phyloP scores from a whole-genome alignment of 2,113 vertebrate species.

The Oceanodroma tethys region DNA sequence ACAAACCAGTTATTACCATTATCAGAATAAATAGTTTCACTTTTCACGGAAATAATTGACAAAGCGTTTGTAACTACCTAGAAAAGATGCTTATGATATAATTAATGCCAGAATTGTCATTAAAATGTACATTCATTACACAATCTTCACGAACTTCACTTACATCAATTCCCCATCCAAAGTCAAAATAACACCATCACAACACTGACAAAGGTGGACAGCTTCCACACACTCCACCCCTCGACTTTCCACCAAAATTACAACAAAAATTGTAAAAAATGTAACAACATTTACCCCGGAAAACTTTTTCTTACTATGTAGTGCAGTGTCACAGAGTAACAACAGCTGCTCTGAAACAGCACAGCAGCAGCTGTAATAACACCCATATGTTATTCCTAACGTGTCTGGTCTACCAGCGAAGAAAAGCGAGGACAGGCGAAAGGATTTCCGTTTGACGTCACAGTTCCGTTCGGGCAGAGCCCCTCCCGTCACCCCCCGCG shows the following conservation, averaged over 20 bases:
- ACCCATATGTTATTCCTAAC: rapidly evolving
- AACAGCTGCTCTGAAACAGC: background rate
- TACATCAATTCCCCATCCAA: background rate
- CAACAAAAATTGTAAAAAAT: background rate
- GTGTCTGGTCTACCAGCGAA: too few species aligned
- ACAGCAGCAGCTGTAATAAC: too few species aligned
- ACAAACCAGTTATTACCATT: background rate
- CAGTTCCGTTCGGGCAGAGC: background rate
- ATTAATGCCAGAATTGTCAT: background rate
- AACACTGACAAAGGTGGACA: background rate
- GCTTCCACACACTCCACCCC: background rate
- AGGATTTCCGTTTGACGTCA: rapidly evolving
- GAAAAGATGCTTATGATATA: too few species aligned
- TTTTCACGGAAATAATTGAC: too few species aligned
- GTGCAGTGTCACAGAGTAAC: too few species aligned
- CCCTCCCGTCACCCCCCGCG: rapidly evolving
- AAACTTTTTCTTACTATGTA: rapidly evolving
- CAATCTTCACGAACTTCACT: background rate
- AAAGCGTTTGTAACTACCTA: too few species aligned
- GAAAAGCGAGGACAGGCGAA: background rate
- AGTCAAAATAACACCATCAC: background rate
- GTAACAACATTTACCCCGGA: background rate
- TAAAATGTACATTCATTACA: background rate
- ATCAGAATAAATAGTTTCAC: background rate
- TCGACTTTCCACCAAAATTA: background rate